A percentile compares a stretch with the other conserved stretches of the same genome.
Evolutionary conservation across 92 coral and sea anemone species (phyloP).

Genomic region (Micromussa lordhowensis): DNA sequence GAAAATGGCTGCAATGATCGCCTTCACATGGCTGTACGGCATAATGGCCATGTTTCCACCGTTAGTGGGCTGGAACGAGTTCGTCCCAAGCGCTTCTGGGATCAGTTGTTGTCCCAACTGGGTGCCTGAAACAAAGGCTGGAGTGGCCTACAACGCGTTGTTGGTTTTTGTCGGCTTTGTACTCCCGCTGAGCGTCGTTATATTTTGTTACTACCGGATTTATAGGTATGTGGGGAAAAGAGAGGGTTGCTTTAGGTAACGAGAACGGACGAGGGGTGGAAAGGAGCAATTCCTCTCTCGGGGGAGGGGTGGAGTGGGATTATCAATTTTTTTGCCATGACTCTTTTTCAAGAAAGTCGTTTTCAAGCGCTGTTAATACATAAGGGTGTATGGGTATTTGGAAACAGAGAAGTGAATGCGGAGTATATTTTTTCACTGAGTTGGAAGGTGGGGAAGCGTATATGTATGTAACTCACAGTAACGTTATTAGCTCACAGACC

Average conservation of each 20-base stretch:
- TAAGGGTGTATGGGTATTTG: no score
- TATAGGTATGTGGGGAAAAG: constrained; percentile 1
- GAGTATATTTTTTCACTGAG: no score
- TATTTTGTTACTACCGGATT: constrained; percentile 49
- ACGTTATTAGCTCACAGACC: neutral
- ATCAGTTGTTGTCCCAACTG: constrained; percentile 74
- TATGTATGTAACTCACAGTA: no score
- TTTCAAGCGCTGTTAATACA: no score
- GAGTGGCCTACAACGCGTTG: constrained; percentile 45
- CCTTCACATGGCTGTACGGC: constrained; percentile 65
- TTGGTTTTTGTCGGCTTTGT: constrained; percentile 68
- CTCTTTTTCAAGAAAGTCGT: no score
- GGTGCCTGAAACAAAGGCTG: constrained; percentile 50
- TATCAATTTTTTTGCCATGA: neutral
- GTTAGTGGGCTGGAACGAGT: constrained; percentile 68
- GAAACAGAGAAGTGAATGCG: no score
- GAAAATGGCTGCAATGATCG: constrained; percentile 23
- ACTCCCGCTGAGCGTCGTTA: constrained; percentile 44
- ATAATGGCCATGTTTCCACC: constrained; percentile 55
- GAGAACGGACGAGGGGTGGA: neutral
- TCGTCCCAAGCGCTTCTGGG: constrained; percentile 66
- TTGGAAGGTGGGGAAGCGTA: neutral
- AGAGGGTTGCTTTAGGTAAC: neutral
- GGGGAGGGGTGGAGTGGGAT: neutral
- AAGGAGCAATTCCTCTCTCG: neutral